Percentiles rank a stretch among this genome's conserved stretches.
Evolutionary conservation across 2,888 invertebrate species (phyloP).

Genomic region (Graphium colonna): DNA sequence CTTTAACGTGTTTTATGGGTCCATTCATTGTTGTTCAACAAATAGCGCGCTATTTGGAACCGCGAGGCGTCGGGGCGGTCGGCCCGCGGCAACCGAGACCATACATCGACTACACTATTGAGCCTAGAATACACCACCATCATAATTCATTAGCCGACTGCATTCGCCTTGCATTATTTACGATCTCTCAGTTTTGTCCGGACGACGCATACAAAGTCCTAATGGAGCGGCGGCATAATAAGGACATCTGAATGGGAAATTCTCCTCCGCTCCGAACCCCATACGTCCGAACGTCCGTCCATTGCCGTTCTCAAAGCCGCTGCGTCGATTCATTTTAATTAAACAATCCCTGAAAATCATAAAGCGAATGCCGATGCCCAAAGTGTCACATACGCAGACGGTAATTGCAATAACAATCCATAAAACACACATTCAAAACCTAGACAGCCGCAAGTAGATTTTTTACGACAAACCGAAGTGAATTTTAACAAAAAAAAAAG

Average conservation of each 20-base stretch:
- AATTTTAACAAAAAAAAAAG: background rate
- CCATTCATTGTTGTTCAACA: slow-evolving; percentile 14
- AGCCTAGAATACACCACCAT: slow-evolving; percentile 48
- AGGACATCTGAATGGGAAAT: slow-evolving; percentile 61
- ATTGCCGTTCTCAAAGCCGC: too few species aligned
- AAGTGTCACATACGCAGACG: too few species aligned
- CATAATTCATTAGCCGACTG: slow-evolving; percentile 73
- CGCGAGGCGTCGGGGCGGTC: background rate
- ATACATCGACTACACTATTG: slow-evolving; percentile 51
- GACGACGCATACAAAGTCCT: slow-evolving; percentile 57
- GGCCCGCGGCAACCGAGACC: slow-evolving; percentile 28
- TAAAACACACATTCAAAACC: background rate
- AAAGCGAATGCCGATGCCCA: too few species aligned
- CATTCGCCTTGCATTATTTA: slow-evolving; percentile 67
- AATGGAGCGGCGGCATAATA: slow-evolving; percentile 50
- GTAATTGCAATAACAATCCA: background rate
- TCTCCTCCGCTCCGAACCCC: too few species aligned
- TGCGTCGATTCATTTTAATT: too few species aligned
- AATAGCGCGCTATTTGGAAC: slow-evolving; percentile 7
- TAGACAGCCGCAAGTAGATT: background rate
- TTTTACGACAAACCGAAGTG: background rate
- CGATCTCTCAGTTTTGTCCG: slow-evolving; percentile 62
- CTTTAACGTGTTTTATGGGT: slow-evolving; percentile 19
- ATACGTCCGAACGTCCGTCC: background rate
- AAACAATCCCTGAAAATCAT: too few species aligned